Evolutionary conservation across 30 jellyfish, hydroid and myxozoan genomes (phyloP).

Genomic region (Aurelia sp.): DNA sequence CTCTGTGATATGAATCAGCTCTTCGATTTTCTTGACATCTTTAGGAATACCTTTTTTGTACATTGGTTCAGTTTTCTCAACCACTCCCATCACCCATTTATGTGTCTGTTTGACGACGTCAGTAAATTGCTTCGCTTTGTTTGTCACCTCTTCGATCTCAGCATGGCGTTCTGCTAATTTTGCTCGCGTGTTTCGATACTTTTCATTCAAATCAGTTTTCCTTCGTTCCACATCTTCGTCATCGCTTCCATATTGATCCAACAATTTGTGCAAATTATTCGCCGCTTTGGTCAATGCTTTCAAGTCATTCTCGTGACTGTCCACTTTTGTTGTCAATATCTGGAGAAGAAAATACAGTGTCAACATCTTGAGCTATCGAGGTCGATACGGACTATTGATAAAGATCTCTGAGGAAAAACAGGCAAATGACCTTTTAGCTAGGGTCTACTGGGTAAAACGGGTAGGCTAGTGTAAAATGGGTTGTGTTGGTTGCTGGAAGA

Average conservation of each 20-base stretch:
- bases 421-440: too few species aligned
- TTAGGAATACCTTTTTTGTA: conserved; percentile 65
- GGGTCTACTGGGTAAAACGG: too few species aligned
- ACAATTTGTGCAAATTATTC: conserved; percentile 59
- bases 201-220: conserved; percentile 53
- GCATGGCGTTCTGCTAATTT: conserved; percentile 82
- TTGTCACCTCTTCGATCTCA: conserved; percentile 69
- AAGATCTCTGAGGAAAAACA: too few species aligned
- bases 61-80: conserved; percentile 74
- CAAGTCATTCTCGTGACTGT: conserved; percentile 76
- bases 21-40: conserved; percentile 65
- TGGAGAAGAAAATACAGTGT: conserved; percentile 3
- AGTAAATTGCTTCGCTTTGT: conserved; percentile 73
- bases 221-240: conserved; percentile 61
- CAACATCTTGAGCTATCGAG: too few species aligned
- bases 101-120: conserved; percentile 46
- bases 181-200: conserved; percentile 62
- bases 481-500: too few species aligned
- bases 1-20: conserved; percentile 64
- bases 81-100: conserved; percentile 51
- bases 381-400: too few species aligned
- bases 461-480: too few species aligned
- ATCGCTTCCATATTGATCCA: conserved; percentile 82
- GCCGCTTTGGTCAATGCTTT: conserved; percentile 75
- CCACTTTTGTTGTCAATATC: conserved; percentile 68